Conservation (phyloP, 2,797 vertebrate genomes). For the Tachyglossus aculeatus region DNA sequence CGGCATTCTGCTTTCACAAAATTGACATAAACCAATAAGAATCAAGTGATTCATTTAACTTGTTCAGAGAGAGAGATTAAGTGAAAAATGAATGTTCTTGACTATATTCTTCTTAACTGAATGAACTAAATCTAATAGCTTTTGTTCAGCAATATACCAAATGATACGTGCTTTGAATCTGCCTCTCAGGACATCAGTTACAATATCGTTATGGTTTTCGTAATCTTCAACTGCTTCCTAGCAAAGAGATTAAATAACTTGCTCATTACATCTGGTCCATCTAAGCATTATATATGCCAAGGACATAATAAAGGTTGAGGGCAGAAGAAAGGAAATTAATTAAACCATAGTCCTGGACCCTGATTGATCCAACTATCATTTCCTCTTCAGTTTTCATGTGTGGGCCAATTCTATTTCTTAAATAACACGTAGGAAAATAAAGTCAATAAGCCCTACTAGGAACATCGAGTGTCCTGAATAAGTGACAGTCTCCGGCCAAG, state of each 20-base stretch:
- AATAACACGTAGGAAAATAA: not conserved
- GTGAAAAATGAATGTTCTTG: slow-evolving; percentile 38
- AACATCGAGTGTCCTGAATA: not conserved
- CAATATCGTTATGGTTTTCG: slow-evolving; percentile 21
- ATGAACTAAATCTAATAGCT: slow-evolving; percentile 37
- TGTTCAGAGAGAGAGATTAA: slow-evolving; percentile 35
- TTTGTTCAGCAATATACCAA: slow-evolving; percentile 48
- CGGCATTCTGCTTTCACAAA: slow-evolving; percentile 58
- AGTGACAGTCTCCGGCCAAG: slow-evolving; percentile 6
- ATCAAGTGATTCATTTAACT: slow-evolving; percentile 58
- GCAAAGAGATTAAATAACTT: slow-evolving; percentile 37
- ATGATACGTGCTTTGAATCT: slow-evolving; percentile 26
- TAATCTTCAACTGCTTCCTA: slow-evolving; percentile 19
- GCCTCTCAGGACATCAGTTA: slow-evolving; percentile 32
- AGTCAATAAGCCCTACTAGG: not conserved
- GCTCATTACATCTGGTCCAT: slow-evolving; percentile 16
- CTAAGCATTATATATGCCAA: slow-evolving; percentile 35
- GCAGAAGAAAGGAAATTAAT: slow-evolving; percentile 14
- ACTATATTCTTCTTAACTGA: slow-evolving; percentile 44
- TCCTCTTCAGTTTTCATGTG: slow-evolving; percentile 36
- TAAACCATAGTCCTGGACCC: not conserved
- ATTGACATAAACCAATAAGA: slow-evolving; percentile 54
- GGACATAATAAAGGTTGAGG: slow-evolving; percentile 18
- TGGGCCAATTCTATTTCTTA: slow-evolving; percentile 33
- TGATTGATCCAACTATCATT: not conserved